Evolutionary conservation across 2,113 vertebrate genomes (phyloP).

Genomic region (Lichenostomus cassidix): DNA sequence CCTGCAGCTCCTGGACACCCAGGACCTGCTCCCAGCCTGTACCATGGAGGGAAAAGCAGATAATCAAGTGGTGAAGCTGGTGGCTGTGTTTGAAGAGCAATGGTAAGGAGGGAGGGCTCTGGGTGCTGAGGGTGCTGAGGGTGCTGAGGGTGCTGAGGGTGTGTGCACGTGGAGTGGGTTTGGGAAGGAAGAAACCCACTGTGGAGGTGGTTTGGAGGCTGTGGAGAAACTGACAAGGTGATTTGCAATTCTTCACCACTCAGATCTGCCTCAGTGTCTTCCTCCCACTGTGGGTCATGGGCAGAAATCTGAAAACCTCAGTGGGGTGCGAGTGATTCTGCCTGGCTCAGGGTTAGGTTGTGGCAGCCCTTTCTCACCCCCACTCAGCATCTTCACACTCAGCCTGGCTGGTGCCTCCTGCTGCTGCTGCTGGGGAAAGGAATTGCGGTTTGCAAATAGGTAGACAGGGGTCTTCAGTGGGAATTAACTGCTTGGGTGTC

Average conservation of each 20-base stretch:
- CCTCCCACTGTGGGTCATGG: neutral
- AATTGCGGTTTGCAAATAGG: neutral
- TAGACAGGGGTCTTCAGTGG: neutral
- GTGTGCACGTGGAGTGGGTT: rapidly evolving
- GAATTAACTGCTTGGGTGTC: neutral
- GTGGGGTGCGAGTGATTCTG: neutral
- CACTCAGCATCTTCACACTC: neutral
- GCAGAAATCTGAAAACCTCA: neutral
- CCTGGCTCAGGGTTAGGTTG: neutral
- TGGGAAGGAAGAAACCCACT: neutral
- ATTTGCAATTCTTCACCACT: neutral
- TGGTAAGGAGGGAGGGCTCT: slow-evolving; percentile 44
- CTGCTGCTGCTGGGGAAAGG: neutral
- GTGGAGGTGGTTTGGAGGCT: neutral
- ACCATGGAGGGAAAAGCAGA: slow-evolving; percentile 30
- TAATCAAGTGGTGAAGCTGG: slow-evolving; percentile 30
- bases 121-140: neutral
- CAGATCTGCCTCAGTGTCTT: neutral
- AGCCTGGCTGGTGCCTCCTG: neutral
- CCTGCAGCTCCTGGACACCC: neutral
- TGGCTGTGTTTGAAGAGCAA: slow-evolving; percentile 56
- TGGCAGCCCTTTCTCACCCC: neutral
- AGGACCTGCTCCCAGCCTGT: rapidly evolving
- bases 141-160: neutral
- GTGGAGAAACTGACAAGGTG: neutral